These are phyloP conservation scores for Clarias gariepinus DNA, from an alignment of 2,113 vertebrate species.

Conservation along the genomic window DNA sequence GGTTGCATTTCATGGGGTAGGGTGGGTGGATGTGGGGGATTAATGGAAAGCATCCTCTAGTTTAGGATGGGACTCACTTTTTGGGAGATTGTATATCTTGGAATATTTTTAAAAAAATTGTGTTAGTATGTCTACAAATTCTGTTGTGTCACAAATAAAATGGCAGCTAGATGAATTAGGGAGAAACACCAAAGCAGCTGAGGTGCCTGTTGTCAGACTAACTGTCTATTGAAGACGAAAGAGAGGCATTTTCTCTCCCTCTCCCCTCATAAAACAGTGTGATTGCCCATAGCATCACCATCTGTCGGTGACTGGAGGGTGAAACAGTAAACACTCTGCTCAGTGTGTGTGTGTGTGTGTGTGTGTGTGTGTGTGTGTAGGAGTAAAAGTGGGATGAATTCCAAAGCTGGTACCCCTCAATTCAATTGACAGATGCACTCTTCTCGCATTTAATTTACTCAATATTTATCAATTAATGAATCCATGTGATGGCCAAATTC, in stretches of 20 bases:
- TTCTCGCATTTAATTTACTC: constrained; percentile 40
- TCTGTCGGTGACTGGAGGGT: constrained; percentile 67
- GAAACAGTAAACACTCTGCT: constrained; percentile 67
- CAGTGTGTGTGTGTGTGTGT: constrained; percentile 50
- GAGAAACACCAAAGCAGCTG: constrained; percentile 47
- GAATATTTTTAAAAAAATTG: constrained; percentile 13
- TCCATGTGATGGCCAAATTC: constrained; percentile 25
- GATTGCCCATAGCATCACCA: constrained; percentile 74
- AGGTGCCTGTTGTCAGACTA: constrained; percentile 57
- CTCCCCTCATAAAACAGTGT: constrained; percentile 69
- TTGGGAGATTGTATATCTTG: constrained; percentile 6
- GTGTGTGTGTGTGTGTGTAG: constrained; percentile 20
- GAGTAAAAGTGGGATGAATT: constrained; percentile 42
- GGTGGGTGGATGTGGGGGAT: background rate
- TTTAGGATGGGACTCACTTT: background rate
- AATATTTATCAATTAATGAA: constrained; percentile 54
- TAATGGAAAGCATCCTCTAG: background rate
- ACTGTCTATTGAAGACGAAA: constrained; percentile 59
- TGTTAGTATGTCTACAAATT: constrained; percentile 29
- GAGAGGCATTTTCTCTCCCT: constrained; percentile 58
- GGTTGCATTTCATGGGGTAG: background rate
- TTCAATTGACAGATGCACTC: constrained; percentile 47
- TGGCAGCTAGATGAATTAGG: constrained; percentile 52
- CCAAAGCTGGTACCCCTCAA: constrained; percentile 38
- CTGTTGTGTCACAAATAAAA: constrained; percentile 44